These are phyloP conservation scores for Saguinus midas DNA, from an alignment of 2,113 vertebrate genomes.

Conservation along the genomic window DNA sequence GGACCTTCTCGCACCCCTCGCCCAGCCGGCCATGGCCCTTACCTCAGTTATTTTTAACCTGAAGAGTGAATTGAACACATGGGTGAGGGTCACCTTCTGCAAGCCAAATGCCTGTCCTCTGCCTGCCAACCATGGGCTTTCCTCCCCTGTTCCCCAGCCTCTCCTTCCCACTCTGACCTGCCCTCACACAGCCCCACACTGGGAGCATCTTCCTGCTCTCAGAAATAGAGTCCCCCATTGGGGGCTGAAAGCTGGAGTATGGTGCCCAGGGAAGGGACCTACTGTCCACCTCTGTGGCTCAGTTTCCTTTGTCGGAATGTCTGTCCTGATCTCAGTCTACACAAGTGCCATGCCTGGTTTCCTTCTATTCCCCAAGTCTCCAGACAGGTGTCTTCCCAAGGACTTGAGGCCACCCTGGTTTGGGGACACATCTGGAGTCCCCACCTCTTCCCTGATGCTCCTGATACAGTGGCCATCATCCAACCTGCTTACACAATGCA, in stretches of 20 bases:
- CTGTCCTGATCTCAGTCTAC: not conserved
- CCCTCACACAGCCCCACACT: not conserved
- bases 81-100: slow-evolving; percentile 68
- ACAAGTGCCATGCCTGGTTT: not conserved
- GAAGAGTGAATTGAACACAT: slow-evolving; percentile 59
- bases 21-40: not conserved
- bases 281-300: not conserved
- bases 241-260: not conserved
- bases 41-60: slow-evolving; percentile 78
- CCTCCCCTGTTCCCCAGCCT: not conserved
- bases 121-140: not conserved
- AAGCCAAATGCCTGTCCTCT: not conserved
- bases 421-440: too few species aligned
- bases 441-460: too few species aligned
- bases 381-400: too few species aligned
- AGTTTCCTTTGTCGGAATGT: not conserved
- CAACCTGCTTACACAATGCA: too few species aligned
- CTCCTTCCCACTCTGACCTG: not conserved
- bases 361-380: not conserved
- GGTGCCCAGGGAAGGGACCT: not conserved
- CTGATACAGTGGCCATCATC: too few species aligned
- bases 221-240: not conserved
- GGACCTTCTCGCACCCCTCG: slow-evolving; percentile 39
- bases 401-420: too few species aligned
- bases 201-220: not conserved